Evolutionary conservation across 2,888 invertebrate species (phyloP), one percentile per base, ranked within the genome.

Genomic region (Melanophora roralis): DNA sequence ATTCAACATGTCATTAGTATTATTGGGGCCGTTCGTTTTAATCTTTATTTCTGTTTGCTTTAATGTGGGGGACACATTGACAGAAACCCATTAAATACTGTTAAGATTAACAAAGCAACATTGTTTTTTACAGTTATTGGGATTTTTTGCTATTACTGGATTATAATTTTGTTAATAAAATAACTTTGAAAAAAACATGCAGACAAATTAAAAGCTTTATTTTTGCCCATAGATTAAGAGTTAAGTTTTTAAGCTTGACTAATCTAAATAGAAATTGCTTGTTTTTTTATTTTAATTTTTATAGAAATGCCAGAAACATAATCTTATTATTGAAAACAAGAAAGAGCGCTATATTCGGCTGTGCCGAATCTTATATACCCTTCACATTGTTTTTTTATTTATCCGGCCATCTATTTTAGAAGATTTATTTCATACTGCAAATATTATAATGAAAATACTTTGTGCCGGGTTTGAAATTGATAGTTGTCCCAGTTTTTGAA

Each of bases 101-200:
- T 49, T 40, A 12, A 14, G 16, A 40, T 19, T 19, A 19, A 21
- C 6, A 32, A 19, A 23, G 6, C 6, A 6, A 27, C 6, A 27
- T n/a, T 27, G 16, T 16, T 6, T 27, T 14, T 34, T 36, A 19
- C 27, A 68, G 34, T 62, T 51, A 14, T 45, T 27, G 43, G 6
- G 21, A 7, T 34, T 23, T n/a, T 21, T 23, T 36, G 2, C 23
- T 36, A 36, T 64, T 64, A 72, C 45, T 62, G 45, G 51, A 55
- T 62, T 62, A 72, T 8, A 12, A 55, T 64, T 62, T 45, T 38
- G 27, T 27, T 27, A 27, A 34, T 62, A 55, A 51, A 51, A 34
- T 62, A 23, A 36, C 16, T 62, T 27, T 27, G 16, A 49, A 64
- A 45, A 64, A 55, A 23, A 62, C 38, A 40, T 73, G 21, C 32